Evolutionary conservation across 2,888 invertebrate species (phyloP).

Genomic region (Polylopha cassiicola): DNA sequence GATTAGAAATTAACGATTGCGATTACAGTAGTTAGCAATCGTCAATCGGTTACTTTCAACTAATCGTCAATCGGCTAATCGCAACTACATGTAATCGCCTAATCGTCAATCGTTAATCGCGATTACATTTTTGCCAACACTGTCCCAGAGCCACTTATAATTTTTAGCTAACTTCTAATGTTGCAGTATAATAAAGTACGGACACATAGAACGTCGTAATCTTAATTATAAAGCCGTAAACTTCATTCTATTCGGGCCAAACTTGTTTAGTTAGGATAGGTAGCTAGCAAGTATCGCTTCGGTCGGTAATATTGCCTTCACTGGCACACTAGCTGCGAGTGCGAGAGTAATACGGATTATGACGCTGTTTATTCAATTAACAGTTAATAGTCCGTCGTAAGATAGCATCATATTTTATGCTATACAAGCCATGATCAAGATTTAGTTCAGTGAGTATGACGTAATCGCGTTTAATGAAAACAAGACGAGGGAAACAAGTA

Average conservation of each 20-base stretch:
- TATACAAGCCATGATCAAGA: slow-evolving; percentile 2
- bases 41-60: too few relatives aligned
- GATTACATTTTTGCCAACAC: too few relatives aligned
- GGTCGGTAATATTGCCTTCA: slow-evolving; percentile 11
- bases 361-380: slow-evolving; percentile 21
- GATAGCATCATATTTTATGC: slow-evolving; percentile 13
- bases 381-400: slow-evolving; percentile 18
- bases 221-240: slow-evolving; percentile 13
- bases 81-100: too few relatives aligned
- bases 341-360: slow-evolving; percentile 16
- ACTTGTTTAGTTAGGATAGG: slow-evolving; percentile 5
- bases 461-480: slow-evolving; percentile 6
- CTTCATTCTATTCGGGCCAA: slow-evolving; percentile 13
- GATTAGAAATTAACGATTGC: too few relatives aligned
- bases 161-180: slow-evolving; percentile 17
- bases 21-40: too few relatives aligned
- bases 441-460: slow-evolving; percentile 7
- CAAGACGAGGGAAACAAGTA: slow-evolving; percentile 6
- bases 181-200: too few relatives aligned
- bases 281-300: slow-evolving; percentile 8
- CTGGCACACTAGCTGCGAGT: slow-evolving; percentile 5
- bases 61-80: too few relatives aligned
- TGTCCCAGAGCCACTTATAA: too few relatives aligned
- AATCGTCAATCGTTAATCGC: too few relatives aligned
- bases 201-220: slow-evolving; percentile 16